Conservation (phyloP, 2,888 invertebrate species). For the Biston betularia region DNA sequence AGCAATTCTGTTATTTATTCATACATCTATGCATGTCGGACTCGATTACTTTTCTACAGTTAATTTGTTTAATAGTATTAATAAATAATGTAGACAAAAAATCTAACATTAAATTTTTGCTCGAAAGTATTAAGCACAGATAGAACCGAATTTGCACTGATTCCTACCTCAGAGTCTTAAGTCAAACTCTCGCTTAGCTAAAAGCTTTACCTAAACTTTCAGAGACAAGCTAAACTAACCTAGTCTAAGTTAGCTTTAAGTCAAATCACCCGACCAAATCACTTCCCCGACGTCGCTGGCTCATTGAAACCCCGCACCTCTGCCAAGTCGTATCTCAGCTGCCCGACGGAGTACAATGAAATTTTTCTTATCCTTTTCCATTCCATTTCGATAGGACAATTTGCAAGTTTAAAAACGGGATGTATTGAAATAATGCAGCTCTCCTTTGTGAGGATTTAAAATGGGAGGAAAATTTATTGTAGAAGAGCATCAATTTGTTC, state of each 20-base stretch:
- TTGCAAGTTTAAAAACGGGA: constrained; percentile 46
- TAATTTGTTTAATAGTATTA: too few species aligned
- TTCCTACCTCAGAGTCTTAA: background rate
- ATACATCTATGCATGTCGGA: too few species aligned
- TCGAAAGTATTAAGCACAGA: too few species aligned
- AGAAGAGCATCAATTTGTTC: constrained; percentile 21
- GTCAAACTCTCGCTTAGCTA: background rate
- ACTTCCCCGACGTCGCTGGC: constrained; percentile 15
- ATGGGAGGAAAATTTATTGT: constrained; percentile 23
- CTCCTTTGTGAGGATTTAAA: constrained; percentile 32
- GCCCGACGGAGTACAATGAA: constrained; percentile 30
- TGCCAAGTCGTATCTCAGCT: constrained; percentile 45
- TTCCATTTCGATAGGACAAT: constrained; percentile 45
- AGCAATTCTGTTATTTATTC: too few species aligned
- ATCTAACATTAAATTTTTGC: too few species aligned
- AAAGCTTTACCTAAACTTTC: background rate
- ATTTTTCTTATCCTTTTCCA: constrained; percentile 44
- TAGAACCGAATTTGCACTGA: background rate
- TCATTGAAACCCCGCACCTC: constrained; percentile 1
- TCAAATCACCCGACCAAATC: constrained; percentile 42
- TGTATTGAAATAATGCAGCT: constrained; percentile 46
- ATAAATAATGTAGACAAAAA: too few species aligned
- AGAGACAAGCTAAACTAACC: background rate
- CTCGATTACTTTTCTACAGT: too few species aligned
- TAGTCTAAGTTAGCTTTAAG: background rate